Conservation (phyloP, 1,140 invertebrate species). For the Ceratina japonica region DNA sequence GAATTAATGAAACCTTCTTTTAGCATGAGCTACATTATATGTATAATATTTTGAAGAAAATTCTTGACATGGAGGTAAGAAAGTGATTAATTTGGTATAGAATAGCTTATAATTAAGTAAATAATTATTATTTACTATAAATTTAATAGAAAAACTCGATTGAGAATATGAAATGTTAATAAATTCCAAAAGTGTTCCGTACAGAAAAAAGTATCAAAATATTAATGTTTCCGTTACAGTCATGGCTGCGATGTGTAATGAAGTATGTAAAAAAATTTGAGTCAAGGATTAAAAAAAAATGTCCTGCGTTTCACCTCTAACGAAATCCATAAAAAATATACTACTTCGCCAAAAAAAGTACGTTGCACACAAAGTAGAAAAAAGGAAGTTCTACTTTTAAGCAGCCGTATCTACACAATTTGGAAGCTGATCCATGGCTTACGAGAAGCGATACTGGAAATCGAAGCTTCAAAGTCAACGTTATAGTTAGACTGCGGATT, state of each 20-base stretch:
- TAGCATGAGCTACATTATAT: too few relatives aligned
- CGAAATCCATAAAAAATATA: neutral
- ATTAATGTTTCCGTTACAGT: neutral
- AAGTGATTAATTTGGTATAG: too few relatives aligned
- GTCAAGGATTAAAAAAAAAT: neutral
- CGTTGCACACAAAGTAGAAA: constrained; percentile 20
- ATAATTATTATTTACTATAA: too few relatives aligned
- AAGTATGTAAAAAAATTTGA: neutral
- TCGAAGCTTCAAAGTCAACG: constrained; percentile 6
- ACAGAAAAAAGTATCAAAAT: too few relatives aligned
- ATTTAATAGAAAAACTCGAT: too few relatives aligned
- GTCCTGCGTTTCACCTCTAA: neutral
- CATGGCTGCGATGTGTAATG: neutral
- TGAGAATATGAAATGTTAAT: too few relatives aligned
- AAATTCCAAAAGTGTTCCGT: too few relatives aligned
- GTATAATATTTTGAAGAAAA: too few relatives aligned
- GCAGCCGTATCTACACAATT: constrained; percentile 6
- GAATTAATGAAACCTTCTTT: too few relatives aligned
- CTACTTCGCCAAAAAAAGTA: neutral
- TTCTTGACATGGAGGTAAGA: too few relatives aligned
- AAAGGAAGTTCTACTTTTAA: constrained; percentile 21
- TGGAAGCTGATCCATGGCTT: constrained; percentile 12
- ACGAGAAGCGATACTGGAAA: constrained; percentile 7
- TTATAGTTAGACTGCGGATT: too few relatives aligned
- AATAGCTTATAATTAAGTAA: too few relatives aligned